A percentile compares a stretch with the other conserved stretches of the same genome.
Evolutionary conservation across 2,113 vertebrate species (phyloP).

Genomic region (Bubo scandiacus): DNA sequence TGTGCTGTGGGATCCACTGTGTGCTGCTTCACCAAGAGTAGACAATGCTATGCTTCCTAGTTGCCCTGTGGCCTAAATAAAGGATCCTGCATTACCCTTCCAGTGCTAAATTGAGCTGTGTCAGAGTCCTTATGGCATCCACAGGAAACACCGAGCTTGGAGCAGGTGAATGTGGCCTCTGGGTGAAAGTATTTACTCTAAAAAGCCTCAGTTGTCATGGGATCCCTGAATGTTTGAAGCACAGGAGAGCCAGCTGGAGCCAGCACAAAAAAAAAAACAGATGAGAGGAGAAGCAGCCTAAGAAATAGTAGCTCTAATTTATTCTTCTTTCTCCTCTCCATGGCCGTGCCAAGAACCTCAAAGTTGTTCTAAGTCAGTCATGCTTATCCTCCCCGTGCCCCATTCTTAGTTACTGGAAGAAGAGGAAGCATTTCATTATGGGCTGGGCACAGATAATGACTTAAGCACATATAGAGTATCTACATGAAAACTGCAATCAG

Average conservation of each 20-base stretch:
- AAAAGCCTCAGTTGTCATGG: background rate
- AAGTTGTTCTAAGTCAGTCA: background rate
- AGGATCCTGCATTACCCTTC: background rate
- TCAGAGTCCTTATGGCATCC: background rate
- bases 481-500: background rate
- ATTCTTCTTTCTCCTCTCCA: background rate
- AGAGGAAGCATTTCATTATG: background rate
- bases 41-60: background rate
- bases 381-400: fast-evolving
- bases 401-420: background rate
- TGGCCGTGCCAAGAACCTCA: background rate
- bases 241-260: background rate
- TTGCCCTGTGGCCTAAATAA: background rate
- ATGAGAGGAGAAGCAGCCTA: background rate
- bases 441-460: background rate
- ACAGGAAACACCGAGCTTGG: background rate
- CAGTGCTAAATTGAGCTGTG: background rate
- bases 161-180: background rate
- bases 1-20: background rate
- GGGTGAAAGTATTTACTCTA: background rate
- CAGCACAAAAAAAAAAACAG: background rate
- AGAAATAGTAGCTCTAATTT: background rate
- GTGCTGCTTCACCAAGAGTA: background rate
- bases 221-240: background rate
- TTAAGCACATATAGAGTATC: background rate